Conservation (phyloP, 2,888 invertebrate genomes). For the Spialia ferax region DNA sequence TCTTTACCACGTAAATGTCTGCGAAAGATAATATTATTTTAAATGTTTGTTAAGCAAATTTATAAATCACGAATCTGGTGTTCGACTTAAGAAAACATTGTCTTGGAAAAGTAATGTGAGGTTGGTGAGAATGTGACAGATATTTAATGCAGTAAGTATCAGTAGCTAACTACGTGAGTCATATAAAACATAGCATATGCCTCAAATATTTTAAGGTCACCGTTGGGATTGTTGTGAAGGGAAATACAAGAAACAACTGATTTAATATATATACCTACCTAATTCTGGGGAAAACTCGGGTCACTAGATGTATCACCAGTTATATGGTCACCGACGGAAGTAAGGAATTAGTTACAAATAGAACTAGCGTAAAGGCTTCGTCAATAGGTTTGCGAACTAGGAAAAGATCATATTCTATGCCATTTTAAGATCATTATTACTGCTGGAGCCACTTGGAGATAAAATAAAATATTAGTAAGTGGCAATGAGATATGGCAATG, state of each 20-base stretch:
- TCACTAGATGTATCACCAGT: neutral
- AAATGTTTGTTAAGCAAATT: slow-evolving; percentile 2
- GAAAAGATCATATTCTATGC: too few relatives aligned
- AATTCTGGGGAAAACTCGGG: neutral
- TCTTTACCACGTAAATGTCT: neutral
- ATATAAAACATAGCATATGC: slow-evolving; percentile 25
- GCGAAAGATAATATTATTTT: neutral
- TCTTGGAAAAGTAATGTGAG: neutral
- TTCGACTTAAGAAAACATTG: slow-evolving; percentile 8
- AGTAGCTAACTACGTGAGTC: too few relatives aligned
- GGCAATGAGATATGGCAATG: too few relatives aligned
- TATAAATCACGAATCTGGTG: slow-evolving; percentile 11
- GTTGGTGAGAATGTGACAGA: too few relatives aligned
- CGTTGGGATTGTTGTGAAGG: slow-evolving; percentile 18
- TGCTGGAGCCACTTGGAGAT: too few relatives aligned
- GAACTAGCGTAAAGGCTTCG: too few relatives aligned
- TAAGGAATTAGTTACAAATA: too few relatives aligned
- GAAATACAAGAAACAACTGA: slow-evolving; percentile 12
- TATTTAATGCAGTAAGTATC: too few relatives aligned
- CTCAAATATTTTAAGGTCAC: slow-evolving; percentile 36
- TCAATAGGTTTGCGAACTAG: too few relatives aligned
- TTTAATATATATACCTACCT: neutral
- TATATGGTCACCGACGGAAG: too few relatives aligned
- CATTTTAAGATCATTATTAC: too few relatives aligned
- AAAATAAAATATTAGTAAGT: too few relatives aligned